Evolutionary conservation across 2,888 invertebrate species (phyloP).

Genomic region (Tyria jacobaeae): DNA sequence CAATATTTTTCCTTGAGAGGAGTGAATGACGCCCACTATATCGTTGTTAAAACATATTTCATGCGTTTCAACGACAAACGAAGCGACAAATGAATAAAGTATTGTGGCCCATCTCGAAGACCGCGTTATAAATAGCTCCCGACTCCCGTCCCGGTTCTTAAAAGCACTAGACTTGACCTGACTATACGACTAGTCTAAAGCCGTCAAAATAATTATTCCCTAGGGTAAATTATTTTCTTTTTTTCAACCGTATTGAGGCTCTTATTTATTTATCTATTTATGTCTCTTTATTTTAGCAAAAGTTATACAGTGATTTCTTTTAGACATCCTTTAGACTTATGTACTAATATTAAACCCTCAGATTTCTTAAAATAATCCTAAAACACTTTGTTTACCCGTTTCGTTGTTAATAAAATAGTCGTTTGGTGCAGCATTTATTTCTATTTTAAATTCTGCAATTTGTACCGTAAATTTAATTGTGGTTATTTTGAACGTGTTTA

Average conservation of each 20-base stretch:
- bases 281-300: too few species aligned
- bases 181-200: not conserved
- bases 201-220: not conserved
- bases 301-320: too few species aligned
- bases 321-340: too few species aligned
- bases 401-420: slow-evolving; percentile 20
- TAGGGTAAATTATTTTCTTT: too few species aligned
- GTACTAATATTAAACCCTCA: not conserved
- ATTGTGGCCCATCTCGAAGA: slow-evolving; percentile 46
- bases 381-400: slow-evolving; percentile 7
- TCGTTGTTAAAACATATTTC: slow-evolving; percentile 47
- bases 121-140: slow-evolving; percentile 48
- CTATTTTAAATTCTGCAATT: slow-evolving; percentile 41
- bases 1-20: slow-evolving; percentile 37
- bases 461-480: slow-evolving; percentile 39
- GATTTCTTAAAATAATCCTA: not conserved
- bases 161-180: slow-evolving; percentile 29
- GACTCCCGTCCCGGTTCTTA: slow-evolving; percentile 24
- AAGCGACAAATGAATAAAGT: slow-evolving; percentile 45
- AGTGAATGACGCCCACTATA: slow-evolving; percentile 52
- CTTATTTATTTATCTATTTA: too few species aligned
- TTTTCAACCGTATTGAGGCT: too few species aligned
- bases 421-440: slow-evolving; percentile 18
- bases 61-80: slow-evolving; percentile 45
- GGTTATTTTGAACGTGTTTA: slow-evolving; percentile 63